Evolutionary conservation across 2,113 vertebrate species (phyloP), one percentile per base, ranked within the genome.

Genomic region (Miniopterus natalensis): DNA sequence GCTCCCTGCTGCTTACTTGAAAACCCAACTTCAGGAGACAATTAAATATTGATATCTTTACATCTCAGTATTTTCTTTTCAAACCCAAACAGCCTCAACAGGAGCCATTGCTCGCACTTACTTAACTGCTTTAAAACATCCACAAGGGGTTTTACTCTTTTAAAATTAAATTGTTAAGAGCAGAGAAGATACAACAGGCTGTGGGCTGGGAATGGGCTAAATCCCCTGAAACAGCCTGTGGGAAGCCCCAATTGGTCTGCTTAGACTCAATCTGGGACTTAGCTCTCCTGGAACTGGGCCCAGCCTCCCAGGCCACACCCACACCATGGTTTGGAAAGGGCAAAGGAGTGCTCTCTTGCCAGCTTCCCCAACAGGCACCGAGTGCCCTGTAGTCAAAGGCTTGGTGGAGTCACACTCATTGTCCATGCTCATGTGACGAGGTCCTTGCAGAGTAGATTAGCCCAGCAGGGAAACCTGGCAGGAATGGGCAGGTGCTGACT

Each of bases 11-110:
- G 25, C 96, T 91, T 81, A 53, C 95, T 90, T 94, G 77, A 97
- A 97, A 98, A 95, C 63, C 85, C 88, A 55, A 9, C 95, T 97
- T 95, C 85, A n/a, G 96, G 91, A 96, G 71, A 96, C 93, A 96
- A 97, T 98, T 97, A 97, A 97, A 97, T 97, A 97, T 97, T 98
- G 96, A 97, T 98, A 97, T 96, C 96, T 95, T 96, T 96, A 96
- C 94, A 96, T 97, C 96, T 95, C 75, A 57, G 95, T 95, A 94
- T 97, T 97, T 96, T 96, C 95, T 94, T 97, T 97, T 96, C 96
- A 97, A 94, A 97, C 95, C 88, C 85, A 96, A 98, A 97, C 91
- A 97, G 91, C 97, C 93, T 96, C 96, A 95, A 97, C 84, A 97
- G 97, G 97, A 95, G 70, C 91, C 93, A 97, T 98, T 65, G 63